Evolutionary conservation across 2,797 vertebrate genomes (phyloP).

Genomic region (Chelon labrosus): DNA sequence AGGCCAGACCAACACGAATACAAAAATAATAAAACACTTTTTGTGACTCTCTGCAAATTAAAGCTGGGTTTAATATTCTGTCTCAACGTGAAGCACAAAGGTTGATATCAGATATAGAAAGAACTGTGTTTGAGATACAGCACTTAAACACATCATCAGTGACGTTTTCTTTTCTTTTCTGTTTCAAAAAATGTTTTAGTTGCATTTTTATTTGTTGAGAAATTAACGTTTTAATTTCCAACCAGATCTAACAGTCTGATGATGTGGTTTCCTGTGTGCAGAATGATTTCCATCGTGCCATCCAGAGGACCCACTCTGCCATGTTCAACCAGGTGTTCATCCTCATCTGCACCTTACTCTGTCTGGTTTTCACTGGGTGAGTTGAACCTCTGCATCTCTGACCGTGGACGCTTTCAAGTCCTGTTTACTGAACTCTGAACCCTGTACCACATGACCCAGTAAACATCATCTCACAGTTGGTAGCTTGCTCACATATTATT

Average conservation of each 20-base stretch:
- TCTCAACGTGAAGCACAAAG: too few relatives aligned
- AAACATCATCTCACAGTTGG: too few relatives aligned
- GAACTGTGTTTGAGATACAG: background rate
- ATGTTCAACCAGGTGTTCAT: slow-evolving; percentile 93
- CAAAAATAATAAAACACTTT: too few relatives aligned
- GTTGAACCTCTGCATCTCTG: slow-evolving; percentile 42
- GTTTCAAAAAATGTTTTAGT: background rate
- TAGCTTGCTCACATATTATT: too few relatives aligned
- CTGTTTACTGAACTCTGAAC: background rate
- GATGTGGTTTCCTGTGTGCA: slow-evolving; percentile 50
- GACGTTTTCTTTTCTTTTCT: background rate
- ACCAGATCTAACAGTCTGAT: background rate
- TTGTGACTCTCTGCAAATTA: too few relatives aligned
- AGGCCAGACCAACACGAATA: too few relatives aligned
- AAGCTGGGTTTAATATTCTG: too few relatives aligned
- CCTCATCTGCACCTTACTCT: slow-evolving; percentile 89
- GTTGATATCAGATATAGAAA: background rate
- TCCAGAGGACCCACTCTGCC: slow-evolving; percentile 90
- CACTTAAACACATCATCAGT: background rate
- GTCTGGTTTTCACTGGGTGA: slow-evolving; percentile 91
- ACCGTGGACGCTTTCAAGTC: too few relatives aligned
- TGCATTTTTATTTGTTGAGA: too few relatives aligned
- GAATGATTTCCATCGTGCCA: slow-evolving; percentile 91
- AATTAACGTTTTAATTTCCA: background rate
- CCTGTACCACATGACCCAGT: too few relatives aligned